Evolutionary conservation across 2,888 invertebrate species (phyloP).

Genomic region (Caenorhabditis auriculariae): DNA sequence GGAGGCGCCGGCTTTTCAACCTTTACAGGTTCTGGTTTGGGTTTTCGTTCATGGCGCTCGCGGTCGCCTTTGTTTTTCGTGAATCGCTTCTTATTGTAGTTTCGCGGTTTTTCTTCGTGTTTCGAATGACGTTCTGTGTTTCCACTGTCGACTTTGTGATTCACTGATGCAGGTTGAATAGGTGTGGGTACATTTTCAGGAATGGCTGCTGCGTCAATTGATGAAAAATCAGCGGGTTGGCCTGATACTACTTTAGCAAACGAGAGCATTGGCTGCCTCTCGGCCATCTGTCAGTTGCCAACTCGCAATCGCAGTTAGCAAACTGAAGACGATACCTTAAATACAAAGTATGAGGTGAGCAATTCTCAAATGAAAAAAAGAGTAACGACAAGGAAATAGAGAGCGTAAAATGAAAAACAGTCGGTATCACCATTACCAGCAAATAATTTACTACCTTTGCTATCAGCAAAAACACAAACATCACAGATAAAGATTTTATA

Average conservation of each 20-base stretch:
- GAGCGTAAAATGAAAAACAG: too few relatives aligned
- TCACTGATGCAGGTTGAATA: neutral
- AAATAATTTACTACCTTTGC: too few relatives aligned
- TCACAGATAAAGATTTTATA: too few relatives aligned
- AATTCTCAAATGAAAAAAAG: slow-evolving; percentile 23
- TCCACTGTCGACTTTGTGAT: too few relatives aligned
- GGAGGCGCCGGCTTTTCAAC: neutral
- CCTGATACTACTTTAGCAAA: slow-evolving; percentile 53
- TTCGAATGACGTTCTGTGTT: too few relatives aligned
- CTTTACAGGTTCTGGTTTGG: slow-evolving; percentile 4
- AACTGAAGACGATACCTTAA: too few relatives aligned
- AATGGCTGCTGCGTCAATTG: slow-evolving; percentile 2
- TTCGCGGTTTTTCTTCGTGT: neutral
- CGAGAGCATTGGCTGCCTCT: slow-evolving; percentile 52
- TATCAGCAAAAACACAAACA: too few relatives aligned
- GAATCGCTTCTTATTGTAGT: neutral
- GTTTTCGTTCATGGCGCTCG: slow-evolving; percentile 4
- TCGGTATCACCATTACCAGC: too few relatives aligned
- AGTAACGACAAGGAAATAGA: neutral
- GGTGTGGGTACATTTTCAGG: neutral
- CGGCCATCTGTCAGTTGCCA: slow-evolving; percentile 38
- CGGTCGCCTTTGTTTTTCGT: slow-evolving; percentile 5
- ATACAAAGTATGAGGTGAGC: too few relatives aligned
- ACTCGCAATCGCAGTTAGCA: slow-evolving; percentile 32
- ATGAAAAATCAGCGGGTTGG: slow-evolving; percentile 11